Evolutionary conservation across 2,797 vertebrate genomes (phyloP), one percentile per base, ranked within the genome.

Genomic region (Anguilla obscura): DNA sequence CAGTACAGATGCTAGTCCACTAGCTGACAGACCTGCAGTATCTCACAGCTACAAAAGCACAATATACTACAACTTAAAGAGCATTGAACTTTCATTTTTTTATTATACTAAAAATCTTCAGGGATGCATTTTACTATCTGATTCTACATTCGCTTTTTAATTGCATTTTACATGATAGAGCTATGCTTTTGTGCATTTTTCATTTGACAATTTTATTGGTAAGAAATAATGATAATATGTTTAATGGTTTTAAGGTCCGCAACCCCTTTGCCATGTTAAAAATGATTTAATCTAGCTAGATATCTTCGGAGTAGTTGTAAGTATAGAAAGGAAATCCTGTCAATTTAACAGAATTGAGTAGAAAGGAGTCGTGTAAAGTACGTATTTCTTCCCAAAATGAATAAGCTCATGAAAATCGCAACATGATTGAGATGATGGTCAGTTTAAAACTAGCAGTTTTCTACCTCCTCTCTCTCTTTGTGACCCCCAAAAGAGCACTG

Each of bases 1-100:
- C 86, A 92, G 93, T 91, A 94, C 93, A 95, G 94, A 94, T 95
- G 93, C 94, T 92, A 94, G 92, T 92, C 91, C 89, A 74, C 87
- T 8, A 2, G 27, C 66, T 71, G 2, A 12, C 54, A 56, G 54
- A 56, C 54, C 10, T 56, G 54, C 54, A 56, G 60, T 24, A 24
- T 66, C n/a, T 66, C 21, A 27, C 60, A 66, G 24, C n/a, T 66
- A 66, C n/a, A 66, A 21, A 66, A 66, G 7, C 21, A 66, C 60
- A 66, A 56, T 56, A 56, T 1, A 1, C 12, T 24, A n/a, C 63
- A n/a, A 66, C 21, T 52, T 52, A 7, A 52, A 52, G 7, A 52
- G 50, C 50, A 7, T 52, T 52, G 6, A 52, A 52, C 50, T 10
- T 27, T 66, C 24, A 24, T 66, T 27, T 66, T 66, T 63, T 27